These are phyloP conservation scores for Tachysurus vachellii DNA, from an alignment of 2,113 vertebrate species.

Conservation along the genomic window DNA sequence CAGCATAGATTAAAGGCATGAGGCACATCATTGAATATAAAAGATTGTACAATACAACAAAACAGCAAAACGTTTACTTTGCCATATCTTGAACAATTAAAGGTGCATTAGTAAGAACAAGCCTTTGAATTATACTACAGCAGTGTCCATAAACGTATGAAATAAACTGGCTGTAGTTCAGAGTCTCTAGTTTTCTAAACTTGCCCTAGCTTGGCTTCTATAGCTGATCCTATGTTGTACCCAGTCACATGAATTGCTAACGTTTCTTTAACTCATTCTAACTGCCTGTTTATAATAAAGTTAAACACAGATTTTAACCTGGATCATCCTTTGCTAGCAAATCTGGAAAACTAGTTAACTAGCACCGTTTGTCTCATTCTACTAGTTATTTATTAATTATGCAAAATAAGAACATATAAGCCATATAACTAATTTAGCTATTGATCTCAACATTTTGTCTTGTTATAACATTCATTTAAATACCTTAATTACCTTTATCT, in stretches of 20 bases:
- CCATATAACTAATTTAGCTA: neutral
- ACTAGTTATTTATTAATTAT: neutral
- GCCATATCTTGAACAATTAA: neutral
- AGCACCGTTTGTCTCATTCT: neutral
- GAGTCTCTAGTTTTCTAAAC: neutral
- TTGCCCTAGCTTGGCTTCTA: neutral
- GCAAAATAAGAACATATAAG: neutral
- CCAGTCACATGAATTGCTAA: neutral
- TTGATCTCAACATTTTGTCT: neutral
- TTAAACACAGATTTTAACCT: neutral
- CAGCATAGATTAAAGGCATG: neutral
- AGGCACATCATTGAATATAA: neutral
- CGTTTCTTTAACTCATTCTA: neutral
- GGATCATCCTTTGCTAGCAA: neutral
- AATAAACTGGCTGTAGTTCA: neutral
- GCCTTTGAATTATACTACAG: neutral
- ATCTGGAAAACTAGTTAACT: neutral
- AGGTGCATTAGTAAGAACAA: neutral
- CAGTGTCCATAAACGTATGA: neutral
- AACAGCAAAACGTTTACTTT: neutral
- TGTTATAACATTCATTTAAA: neutral
- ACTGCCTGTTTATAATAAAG: neutral
- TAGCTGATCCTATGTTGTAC: neutral
- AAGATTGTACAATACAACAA: neutral
- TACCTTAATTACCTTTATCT: no score